Percentiles rank a stretch among this genome's conserved stretches.
phyloP scores from a whole-genome alignment of 2,113 vertebrate genomes.

The Lophotis ruficrista region DNA sequence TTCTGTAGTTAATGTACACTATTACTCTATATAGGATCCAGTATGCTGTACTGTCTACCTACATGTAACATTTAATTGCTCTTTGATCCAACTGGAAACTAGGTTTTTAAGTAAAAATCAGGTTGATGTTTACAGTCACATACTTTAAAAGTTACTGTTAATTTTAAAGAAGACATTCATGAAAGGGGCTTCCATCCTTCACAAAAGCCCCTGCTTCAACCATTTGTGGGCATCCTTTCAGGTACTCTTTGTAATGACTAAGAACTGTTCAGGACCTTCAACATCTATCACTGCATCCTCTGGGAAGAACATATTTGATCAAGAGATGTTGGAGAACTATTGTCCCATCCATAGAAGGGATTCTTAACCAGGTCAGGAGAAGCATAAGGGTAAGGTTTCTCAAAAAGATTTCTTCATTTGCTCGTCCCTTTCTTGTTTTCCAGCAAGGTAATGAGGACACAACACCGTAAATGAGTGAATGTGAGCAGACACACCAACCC shows the following conservation, averaged over 20 bases:
- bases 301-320: neutral
- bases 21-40: neutral
- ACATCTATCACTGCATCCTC: neutral
- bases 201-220: neutral
- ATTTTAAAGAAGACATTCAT: neutral
- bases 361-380: neutral
- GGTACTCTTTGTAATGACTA: neutral
- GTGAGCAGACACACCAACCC: neutral
- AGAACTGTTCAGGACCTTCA: neutral
- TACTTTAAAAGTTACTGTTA: neutral
- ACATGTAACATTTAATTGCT: neutral
- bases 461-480: neutral
- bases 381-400: neutral
- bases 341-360: neutral
- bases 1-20: neutral
- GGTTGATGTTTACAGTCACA: neutral
- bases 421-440: neutral
- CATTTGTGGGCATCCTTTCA: neutral
- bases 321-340: neutral
- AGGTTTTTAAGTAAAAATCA: neutral
- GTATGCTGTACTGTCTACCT: neutral
- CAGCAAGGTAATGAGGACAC: neutral
- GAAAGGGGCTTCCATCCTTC: neutral
- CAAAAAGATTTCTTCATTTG: neutral
- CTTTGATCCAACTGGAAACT: neutral